Percentiles rank a stretch among this genome's conserved stretches.
phyloP scores from a whole-genome alignment of 2,113 vertebrate species.

The Salvelinus fontinalis region DNA sequence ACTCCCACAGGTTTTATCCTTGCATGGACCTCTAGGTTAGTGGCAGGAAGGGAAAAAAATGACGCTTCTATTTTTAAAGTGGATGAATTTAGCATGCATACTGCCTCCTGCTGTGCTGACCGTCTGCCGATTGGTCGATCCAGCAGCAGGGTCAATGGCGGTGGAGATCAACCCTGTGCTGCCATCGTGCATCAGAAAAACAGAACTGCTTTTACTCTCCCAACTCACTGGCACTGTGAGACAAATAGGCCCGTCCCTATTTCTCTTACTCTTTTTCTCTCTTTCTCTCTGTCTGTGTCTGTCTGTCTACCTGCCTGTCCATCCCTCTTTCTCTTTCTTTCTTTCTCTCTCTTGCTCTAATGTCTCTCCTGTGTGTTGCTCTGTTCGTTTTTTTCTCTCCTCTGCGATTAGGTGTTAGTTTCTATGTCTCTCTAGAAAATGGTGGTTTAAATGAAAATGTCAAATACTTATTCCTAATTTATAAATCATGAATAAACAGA shows the following conservation, averaged over 20 bases:
- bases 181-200: constrained; percentile 55
- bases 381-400: not conserved
- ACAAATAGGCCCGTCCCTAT: not conserved
- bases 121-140: constrained; percentile 26
- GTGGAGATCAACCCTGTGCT: constrained; percentile 28
- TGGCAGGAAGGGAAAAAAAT: constrained; percentile 69
- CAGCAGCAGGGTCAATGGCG: constrained; percentile 34
- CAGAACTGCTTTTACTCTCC: not conserved
- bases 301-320: no score
- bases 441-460: no score
- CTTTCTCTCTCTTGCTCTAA: no score
- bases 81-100: constrained; percentile 74
- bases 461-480: no score
- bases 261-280: no score
- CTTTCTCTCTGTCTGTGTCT: no score
- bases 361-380: not conserved
- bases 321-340: no score
- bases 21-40: constrained; percentile 81
- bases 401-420: not conserved
- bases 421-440: not conserved
- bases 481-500: no score
- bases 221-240: no score
- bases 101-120: constrained; percentile 37
- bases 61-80: constrained; percentile 88
- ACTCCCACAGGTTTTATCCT: constrained; percentile 70